Base-by-base conservation (phyloP, 2,797 vertebrate genomes). In the Lerista edwardsae region DNA sequence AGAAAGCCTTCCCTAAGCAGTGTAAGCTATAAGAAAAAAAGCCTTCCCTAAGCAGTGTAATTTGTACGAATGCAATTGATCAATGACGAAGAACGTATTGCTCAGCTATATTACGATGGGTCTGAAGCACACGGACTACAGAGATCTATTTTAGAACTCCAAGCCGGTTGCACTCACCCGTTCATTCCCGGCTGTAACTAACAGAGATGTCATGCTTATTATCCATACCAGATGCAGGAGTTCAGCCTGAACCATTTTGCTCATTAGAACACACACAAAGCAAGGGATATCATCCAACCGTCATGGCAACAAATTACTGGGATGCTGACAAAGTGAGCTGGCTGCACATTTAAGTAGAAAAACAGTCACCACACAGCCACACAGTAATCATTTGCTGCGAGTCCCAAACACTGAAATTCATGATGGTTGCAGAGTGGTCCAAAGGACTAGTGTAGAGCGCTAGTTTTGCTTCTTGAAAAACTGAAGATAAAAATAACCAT, bases 241-340 rank as follows among this genome's bases (percentile, higher is more conserved):
- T 82, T 93, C 81, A 85, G 79, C 92, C 92, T 82, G 88, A 94
- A 90, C 47, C 75, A 82, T 2, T 61, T 83, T 75, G 72, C 89
- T 95, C 92, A 93, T 95, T 94, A 95, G 91, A 88, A 90, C 87
- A 51, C 65, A 93, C 88, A 81, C 55, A 90, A 93, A 91, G 41
- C 75, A 90, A 84, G 41, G 62, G 72, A 87, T 17, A 94, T 84
- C 83, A 92, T 88, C 89, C 92, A 93, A 78, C 84, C 85, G 87
- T 85, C 89, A 87, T 75, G 89, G 86, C 79, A 93, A 94, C 89
- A 85, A 94, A 94, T 94, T 93, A 92, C 77, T 64, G 62, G 78
- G 79, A 87, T 86, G 73, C n/a, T 67, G 74, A 86, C 90, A 92
- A 91, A 89, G 73, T 80, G 55, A 90, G 64, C 83, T 86, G 86